These are phyloP conservation scores for Denticeps clupeoides DNA, from an alignment of 2,797 vertebrate species.

Conservation along the genomic window DNA sequence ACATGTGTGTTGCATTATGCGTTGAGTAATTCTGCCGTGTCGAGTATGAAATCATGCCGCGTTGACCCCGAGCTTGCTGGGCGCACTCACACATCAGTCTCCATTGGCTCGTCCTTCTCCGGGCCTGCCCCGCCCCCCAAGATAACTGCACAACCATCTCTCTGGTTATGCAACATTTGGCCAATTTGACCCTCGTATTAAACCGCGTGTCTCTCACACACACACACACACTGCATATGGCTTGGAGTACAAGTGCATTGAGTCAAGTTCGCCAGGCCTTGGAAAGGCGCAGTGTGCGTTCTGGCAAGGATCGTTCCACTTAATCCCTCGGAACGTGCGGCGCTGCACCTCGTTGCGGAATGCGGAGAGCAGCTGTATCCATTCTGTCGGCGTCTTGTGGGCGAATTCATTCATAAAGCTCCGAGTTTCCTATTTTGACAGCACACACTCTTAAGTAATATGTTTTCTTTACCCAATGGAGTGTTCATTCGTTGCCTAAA, in stretches of 20 bases:
- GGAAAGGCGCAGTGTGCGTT: background rate
- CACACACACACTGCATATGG: background rate
- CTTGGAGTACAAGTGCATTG: background rate
- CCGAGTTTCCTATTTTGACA: too few species aligned
- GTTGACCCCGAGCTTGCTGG: background rate
- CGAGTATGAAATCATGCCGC: conserved; percentile 43
- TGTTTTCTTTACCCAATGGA: too few species aligned
- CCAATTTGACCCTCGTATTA: conserved; percentile 14
- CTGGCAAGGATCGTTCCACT: background rate
- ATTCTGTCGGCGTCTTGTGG: background rate
- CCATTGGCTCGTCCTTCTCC: conserved; percentile 4
- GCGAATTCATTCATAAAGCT: too few species aligned
- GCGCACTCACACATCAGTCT: conserved; percentile 9
- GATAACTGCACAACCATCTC: conserved; percentile 6
- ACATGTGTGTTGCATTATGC: conserved; percentile 55
- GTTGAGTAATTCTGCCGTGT: conserved; percentile 50
- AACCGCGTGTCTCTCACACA: background rate
- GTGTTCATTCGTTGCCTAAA: too few species aligned
- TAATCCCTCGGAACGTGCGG: background rate
- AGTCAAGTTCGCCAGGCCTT: background rate
- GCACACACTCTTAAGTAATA: too few species aligned
- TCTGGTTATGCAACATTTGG: conserved; percentile 13
- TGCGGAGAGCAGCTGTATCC: background rate
- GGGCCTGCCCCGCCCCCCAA: conserved; percentile 1
- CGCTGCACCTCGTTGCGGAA: background rate